Base-by-base conservation (phyloP, 2,888 invertebrate species). In the Leptothorax acervorum region DNA sequence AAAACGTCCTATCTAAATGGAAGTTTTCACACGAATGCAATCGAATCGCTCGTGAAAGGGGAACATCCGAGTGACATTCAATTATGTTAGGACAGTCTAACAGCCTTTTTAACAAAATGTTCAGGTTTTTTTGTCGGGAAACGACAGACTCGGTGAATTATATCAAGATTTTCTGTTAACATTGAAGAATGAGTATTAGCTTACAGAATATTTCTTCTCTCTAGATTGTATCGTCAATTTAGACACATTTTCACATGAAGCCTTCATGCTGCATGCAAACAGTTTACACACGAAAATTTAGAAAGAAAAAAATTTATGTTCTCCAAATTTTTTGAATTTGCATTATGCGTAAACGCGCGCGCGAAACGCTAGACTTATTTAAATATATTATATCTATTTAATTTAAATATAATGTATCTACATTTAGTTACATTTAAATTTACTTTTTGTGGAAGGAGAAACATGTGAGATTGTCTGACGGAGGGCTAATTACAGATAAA, bases 11-110 rank as follows among this genome's bases (percentile, higher is more conserved):
- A 68, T 51, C 9, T 60, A 71, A 60, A 60, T 73, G 48, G 23
- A 73, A 62, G 39, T 51, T 71, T 81, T 81, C 48, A 73, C 73
- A 79, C 48, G 48, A 48, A 68, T 31, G 35, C 35, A 18, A 73
- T 53, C 35, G 51, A 76, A 55, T 45, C n/a, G n/a, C 11, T 39
- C 15, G 63, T 63, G 23, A 63, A 48, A 74, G 8, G 6, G 23
- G 39, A 63, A 75, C 75, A 51, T 39, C 12, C 35, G 28, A 78
- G 53, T 53, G 53, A 66, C 53, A 28, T 65, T 39, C 75, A 51
- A 75, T 75, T 51, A 48, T 51, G 48, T 51, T 48, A 23, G 39
- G 31, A 62, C 18, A 63, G 3, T 51, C 35, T 11, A 39, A 48
- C 6, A 23, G 9, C 18, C 11, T 39, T 35, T 45, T 74, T 45